A percentile compares a stretch with the other conserved stretches of the same genome.
phyloP scores from a whole-genome alignment of 2,113 vertebrate species.

The Vulpes ferrilata region DNA sequence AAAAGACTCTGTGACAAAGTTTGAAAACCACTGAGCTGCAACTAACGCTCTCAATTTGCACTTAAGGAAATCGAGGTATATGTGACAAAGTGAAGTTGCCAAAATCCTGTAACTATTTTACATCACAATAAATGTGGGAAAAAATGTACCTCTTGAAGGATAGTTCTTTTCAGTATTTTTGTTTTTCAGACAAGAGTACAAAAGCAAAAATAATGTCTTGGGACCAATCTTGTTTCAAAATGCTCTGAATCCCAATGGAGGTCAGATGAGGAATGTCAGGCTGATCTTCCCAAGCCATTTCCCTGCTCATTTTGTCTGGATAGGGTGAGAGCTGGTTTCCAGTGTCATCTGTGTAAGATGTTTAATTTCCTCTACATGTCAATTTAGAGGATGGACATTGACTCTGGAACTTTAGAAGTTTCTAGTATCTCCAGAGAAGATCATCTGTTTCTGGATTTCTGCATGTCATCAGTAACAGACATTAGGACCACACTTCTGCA shows the following conservation, averaged over 20 bases:
- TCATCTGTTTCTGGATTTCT: background rate
- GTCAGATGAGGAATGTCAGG: rapidly evolving
- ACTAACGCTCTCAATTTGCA: background rate
- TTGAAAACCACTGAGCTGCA: background rate
- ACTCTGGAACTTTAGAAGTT: background rate
- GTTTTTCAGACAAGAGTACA: background rate
- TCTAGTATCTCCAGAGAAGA: background rate
- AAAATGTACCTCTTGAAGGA: background rate
- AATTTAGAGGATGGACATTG: background rate
- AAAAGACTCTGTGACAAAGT: background rate
- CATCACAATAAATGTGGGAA: background rate
- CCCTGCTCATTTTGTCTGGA: background rate
- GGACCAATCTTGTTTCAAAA: background rate
- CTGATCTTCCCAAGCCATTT: background rate
- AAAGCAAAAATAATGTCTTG: background rate
- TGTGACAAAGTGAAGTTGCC: background rate
- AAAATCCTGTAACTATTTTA: background rate
- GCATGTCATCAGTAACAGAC: background rate
- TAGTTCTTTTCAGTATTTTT: background rate
- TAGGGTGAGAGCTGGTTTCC: background rate
- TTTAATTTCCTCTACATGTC: background rate
- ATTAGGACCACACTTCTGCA: background rate
- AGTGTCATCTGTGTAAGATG: background rate
- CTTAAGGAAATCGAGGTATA: background rate
- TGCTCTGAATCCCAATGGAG: background rate